phyloP scores from a whole-genome alignment of 1,140 invertebrate genomes.

The Drosophila baimaii region DNA sequence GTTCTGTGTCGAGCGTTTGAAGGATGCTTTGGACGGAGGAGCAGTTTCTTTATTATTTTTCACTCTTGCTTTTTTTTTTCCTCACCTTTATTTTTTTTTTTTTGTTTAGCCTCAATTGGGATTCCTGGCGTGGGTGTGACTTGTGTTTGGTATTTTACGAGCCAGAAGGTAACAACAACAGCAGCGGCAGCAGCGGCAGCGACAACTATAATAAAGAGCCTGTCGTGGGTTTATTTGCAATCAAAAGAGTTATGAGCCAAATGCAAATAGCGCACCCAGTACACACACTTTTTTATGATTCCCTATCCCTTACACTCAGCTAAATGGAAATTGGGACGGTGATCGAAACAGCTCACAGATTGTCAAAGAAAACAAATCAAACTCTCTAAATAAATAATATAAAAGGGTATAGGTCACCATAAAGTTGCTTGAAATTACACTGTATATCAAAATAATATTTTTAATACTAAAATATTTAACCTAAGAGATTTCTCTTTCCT shows the following conservation, averaged over 20 bases:
- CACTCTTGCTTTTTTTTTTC: constrained; percentile 41
- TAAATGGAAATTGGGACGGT: constrained; percentile 11
- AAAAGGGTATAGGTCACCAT: background rate
- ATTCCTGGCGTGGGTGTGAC: constrained; percentile 74
- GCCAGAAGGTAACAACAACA: constrained; percentile 67
- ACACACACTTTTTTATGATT: constrained; percentile 69
- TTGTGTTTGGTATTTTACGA: constrained; percentile 69
- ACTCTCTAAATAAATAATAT: background rate
- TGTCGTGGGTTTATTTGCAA: constrained; percentile 73
- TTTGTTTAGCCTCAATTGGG: constrained; percentile 55
- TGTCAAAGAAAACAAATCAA: background rate
- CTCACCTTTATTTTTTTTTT: constrained; percentile 47
- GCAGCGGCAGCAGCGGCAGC: constrained; percentile 20
- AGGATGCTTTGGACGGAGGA: constrained; percentile 64
- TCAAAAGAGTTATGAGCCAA: constrained; percentile 82
- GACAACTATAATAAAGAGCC: constrained; percentile 62
- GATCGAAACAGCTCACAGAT: background rate
- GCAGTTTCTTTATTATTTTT: constrained; percentile 53
- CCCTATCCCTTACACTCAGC: constrained; percentile 41
- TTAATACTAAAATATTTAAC: background rate
- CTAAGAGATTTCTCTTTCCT: background rate
- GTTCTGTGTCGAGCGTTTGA: constrained; percentile 53
- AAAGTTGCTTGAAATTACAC: background rate
- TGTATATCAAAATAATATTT: background rate
- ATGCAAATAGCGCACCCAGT: constrained; percentile 71